Percentiles rank a stretch among this genome's conserved stretches.
These are phyloP conservation scores for Myrmecophaga tridactyla DNA, from an alignment of 2,113 vertebrate genomes.

Conservation along the genomic window DNA sequence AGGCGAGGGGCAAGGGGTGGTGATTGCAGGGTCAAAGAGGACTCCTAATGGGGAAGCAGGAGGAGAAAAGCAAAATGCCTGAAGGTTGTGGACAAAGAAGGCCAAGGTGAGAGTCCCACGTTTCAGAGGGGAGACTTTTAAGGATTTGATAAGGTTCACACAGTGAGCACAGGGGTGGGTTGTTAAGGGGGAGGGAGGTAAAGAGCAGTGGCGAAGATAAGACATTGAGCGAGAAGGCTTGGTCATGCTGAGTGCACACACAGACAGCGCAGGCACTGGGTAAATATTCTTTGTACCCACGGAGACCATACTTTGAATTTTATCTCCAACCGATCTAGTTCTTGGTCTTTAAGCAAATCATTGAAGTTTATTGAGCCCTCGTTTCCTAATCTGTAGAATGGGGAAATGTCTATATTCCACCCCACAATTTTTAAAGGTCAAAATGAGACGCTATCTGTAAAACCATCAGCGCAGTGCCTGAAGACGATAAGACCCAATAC, in stretches of 20 bases:
- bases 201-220: not conserved
- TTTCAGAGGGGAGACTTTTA: not conserved
- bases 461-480: not conserved
- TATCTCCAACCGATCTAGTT: not conserved
- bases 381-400: not conserved
- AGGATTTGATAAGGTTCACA: not conserved
- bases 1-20: not conserved
- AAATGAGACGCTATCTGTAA: not conserved
- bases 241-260: accelerated
- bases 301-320: not conserved
- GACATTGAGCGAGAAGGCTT: accelerated
- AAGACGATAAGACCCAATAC: not conserved
- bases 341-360: not conserved
- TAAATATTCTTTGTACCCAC: not conserved
- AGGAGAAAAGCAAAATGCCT: not conserved
- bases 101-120: not conserved
- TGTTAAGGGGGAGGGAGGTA: not conserved
- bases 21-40: not conserved
- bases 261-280: not conserved
- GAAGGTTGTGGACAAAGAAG: not conserved
- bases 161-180: not conserved
- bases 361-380: not conserved
- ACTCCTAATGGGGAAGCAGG: not conserved
- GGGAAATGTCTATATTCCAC: too few species aligned
- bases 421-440: not conserved